Evolutionary conservation across 1,140 invertebrate genomes (phyloP).

Genomic region (Dysdera silvatica): DNA sequence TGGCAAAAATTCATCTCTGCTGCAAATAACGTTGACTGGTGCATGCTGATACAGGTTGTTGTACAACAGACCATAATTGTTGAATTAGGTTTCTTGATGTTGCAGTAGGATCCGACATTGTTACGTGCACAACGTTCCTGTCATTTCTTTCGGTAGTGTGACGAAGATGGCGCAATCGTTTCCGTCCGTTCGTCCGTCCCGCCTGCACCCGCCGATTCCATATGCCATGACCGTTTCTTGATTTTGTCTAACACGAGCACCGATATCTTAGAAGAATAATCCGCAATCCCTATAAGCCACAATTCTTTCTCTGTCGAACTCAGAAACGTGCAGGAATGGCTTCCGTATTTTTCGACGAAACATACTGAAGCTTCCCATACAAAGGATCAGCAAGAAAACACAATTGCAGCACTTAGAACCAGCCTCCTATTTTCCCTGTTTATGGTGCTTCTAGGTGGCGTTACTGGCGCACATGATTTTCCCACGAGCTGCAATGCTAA

Average conservation of each 20-base stretch:
- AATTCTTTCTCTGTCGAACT: neutral
- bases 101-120: neutral
- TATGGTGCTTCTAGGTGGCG: neutral
- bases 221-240: neutral
- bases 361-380: neutral
- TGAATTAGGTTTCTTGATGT: neutral
- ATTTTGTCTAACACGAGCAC: neutral
- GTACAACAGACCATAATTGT: too few relatives aligned
- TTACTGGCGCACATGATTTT: neutral
- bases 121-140: neutral
- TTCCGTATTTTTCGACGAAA: too few relatives aligned
- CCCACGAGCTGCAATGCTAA: neutral
- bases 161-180: too few relatives aligned
- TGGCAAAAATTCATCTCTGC: neutral
- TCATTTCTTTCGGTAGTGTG: neutral
- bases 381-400: neutral
- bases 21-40: neutral
- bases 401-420: neutral
- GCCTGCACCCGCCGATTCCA: neutral
- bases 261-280: neutral
- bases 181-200: neutral
- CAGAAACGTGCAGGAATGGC: neutral
- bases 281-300: neutral
- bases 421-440: neutral
- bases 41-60: neutral